Base-by-base conservation (phyloP, 2,797 vertebrate species). In the Rhabdophis nuchalis region DNA sequence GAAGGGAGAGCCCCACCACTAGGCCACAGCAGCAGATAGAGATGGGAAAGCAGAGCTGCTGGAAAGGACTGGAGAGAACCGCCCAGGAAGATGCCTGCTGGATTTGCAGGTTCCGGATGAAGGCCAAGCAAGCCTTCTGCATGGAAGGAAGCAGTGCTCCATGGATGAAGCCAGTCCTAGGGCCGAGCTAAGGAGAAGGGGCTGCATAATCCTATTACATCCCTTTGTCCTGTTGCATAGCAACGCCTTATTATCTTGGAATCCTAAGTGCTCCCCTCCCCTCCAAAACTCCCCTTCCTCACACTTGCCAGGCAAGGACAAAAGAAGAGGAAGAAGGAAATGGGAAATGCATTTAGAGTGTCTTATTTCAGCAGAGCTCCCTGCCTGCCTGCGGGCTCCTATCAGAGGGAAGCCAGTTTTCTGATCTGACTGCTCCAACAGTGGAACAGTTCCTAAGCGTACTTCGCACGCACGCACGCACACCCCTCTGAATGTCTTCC, bases 191-290 rank as follows among this genome's bases (percentile, higher is more conserved):
- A 32, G 1, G 5, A 32, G 20, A 32, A 10, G n/a, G 20, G 23
- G 52, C 29, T 10, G 52, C 85, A 23, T 89, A 60, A 93, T 90
- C 95, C 96, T 93, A 93, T 91, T 93, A 94, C 94, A 94, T 93
- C 91, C 91, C 94, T 91, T 95, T 93, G 94, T 93, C 95, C 95
- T 96, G 96, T 97, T 97, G 95, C 95, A 90, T 96, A 97, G 97
- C 96, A 97, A 97, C 95, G 94, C 95, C 53, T 94, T 93, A 96
- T 93, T 95, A 95, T 93, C 92, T 95, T 95, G 90, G 95, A 96
- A 96, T 96, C 96, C 95, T 94, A 97, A 96, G 94, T 94, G 4
- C 92, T 93, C 93, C 95, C 95, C 94, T 92, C 92, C 96, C 93
- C 32, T 36, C 32, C n/a, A 68, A 36, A n/a, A 32, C 68, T 36